phyloP scores from a whole-genome alignment of 37 sponge, comb jelly and placozoan species.

The Diacarnus erythraeanus region DNA sequence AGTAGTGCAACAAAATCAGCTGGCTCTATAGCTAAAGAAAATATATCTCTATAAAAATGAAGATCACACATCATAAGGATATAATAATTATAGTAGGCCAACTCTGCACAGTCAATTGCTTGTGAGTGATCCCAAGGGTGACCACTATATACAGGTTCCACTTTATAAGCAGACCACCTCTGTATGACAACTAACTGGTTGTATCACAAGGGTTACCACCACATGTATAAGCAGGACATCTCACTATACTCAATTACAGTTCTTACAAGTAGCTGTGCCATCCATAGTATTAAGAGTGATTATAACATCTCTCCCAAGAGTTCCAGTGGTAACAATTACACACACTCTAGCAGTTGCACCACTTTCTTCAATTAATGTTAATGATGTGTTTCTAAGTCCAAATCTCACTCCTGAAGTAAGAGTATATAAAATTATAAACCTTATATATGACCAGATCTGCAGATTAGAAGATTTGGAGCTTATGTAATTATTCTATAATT shows the following conservation, averaged over 20 bases:
- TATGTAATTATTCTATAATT: too few relatives aligned
- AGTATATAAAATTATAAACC: too few relatives aligned
- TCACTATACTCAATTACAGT: too few relatives aligned
- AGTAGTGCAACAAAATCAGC: not conserved
- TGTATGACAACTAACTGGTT: too few relatives aligned
- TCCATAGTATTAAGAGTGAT: not conserved
- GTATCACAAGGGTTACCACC: too few relatives aligned
- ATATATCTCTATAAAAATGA: not conserved
- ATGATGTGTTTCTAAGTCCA: not conserved
- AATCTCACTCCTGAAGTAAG: not conserved
- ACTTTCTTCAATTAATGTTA: not conserved
- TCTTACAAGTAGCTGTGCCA: slow-evolving; percentile 9
- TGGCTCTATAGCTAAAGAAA: not conserved
- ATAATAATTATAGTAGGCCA: not conserved
- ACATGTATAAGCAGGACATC: too few relatives aligned
- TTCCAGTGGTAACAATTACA: slow-evolving; percentile 4
- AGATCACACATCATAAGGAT: too few relatives aligned
- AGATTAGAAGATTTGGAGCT: too few relatives aligned
- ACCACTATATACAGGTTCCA: too few relatives aligned
- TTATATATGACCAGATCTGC: too few relatives aligned
- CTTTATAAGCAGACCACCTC: too few relatives aligned
- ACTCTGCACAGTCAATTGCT: not conserved
- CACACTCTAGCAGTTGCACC: not conserved
- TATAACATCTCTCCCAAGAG: not conserved
- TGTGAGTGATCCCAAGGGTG: too few relatives aligned